A percentile compares a stretch with the other conserved stretches of the same genome.
Conservation (phyloP, 2,797 vertebrate species). For the Ctenochaetus hawaiiensis region DNA sequence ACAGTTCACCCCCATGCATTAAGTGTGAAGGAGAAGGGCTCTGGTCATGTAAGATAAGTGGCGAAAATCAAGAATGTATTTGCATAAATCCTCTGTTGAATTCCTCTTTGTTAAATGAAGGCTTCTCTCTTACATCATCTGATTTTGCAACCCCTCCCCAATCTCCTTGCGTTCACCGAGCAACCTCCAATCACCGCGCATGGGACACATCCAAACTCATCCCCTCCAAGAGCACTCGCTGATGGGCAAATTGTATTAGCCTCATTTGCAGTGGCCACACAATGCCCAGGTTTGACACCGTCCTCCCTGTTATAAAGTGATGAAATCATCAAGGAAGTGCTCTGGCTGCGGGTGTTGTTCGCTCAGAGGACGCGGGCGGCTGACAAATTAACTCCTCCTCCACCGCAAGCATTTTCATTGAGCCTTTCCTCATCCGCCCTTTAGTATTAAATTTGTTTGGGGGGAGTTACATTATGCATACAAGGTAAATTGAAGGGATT, state of each 20-base stretch:
- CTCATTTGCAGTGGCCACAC: constrained; percentile 84
- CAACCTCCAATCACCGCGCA: constrained; percentile 74
- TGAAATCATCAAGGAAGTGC: constrained; percentile 87
- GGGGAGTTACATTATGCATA: constrained; percentile 77
- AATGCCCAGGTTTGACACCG: constrained; percentile 81
- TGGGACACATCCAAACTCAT: constrained; percentile 82
- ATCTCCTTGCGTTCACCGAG: constrained; percentile 26
- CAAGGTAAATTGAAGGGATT: constrained; percentile 78
- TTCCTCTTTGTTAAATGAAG: constrained; percentile 73
- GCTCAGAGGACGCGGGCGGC: constrained; percentile 74
- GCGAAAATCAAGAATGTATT: constrained; percentile 57
- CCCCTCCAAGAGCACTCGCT: constrained; percentile 78
- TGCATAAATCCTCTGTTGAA: constrained; percentile 64
- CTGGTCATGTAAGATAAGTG: constrained; percentile 25
- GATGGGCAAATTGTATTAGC: constrained; percentile 83
- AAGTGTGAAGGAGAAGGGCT: background rate
- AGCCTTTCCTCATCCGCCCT: constrained; percentile 74
- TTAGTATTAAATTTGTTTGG: constrained; percentile 77
- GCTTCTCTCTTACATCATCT: constrained; percentile 60
- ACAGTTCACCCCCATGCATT: constrained; percentile 31
- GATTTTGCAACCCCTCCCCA: constrained; percentile 37
- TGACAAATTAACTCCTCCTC: constrained; percentile 84
- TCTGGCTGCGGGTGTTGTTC: constrained; percentile 76
- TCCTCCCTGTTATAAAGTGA: constrained; percentile 85
- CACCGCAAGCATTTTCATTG: constrained; percentile 71